These are phyloP conservation scores for Nymphalis urticae DNA, from an alignment of 2,888 invertebrate genomes.

Conservation along the genomic window DNA sequence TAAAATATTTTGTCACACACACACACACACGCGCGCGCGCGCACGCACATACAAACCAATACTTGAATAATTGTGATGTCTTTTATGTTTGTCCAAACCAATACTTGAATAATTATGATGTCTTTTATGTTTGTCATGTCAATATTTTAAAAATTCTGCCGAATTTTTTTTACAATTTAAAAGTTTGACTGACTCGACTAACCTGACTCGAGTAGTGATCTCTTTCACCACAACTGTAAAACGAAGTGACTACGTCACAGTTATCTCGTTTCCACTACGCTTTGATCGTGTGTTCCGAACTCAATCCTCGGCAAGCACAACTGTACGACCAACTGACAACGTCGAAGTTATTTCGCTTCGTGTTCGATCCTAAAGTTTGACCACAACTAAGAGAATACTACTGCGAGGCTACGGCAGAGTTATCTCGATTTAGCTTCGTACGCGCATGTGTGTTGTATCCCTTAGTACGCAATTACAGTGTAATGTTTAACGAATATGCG, in stretches of 20 bases:
- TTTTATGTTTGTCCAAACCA: no score
- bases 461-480: background rate
- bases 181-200: no score
- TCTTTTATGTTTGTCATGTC: no score
- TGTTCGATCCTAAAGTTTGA: background rate
- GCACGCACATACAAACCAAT: no score
- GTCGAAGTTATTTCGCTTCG: background rate
- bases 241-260: background rate
- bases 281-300: background rate
- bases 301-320: background rate
- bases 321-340: background rate
- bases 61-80: no score
- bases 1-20: no score
- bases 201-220: background rate
- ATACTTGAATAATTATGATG: no score
- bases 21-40: no score
- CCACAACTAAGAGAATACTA: background rate
- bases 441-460: background rate
- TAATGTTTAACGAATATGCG: conserved; percentile 2
- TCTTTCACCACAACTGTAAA: background rate
- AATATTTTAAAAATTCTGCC: no score
- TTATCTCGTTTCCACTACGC: background rate
- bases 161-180: no score
- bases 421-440: background rate
- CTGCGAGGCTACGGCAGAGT: background rate